A percentile compares a stretch with the other conserved stretches of the same genome.
Conservation (phyloP, 1,140 invertebrate genomes). For the Zaprionus nigranus region DNA sequence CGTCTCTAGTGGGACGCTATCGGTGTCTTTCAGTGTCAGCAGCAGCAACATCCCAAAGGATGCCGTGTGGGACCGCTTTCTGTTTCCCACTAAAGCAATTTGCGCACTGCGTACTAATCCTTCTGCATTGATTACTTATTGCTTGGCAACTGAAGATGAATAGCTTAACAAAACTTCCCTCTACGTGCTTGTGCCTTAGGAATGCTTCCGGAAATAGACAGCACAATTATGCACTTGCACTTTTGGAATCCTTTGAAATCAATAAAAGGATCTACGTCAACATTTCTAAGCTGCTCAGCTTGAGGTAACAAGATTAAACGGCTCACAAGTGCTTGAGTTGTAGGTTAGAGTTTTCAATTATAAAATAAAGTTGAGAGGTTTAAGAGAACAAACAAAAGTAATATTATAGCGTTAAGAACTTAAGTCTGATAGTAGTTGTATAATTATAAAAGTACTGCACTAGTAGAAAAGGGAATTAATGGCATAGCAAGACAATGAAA, state of each 20-base stretch:
- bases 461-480: no score
- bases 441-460: no score
- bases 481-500: no score
- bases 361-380: no score
- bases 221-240: neutral
- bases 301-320: no score
- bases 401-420: no score
- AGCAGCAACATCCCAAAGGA: neutral
- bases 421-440: no score
- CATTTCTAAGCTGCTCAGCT: no score
- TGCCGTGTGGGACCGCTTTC: neutral
- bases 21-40: neutral
- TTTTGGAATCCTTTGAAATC: neutral
- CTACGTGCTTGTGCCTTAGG: neutral
- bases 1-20: neutral
- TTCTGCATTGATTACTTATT: constrained; percentile 10
- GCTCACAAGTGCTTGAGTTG: neutral
- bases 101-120: neutral
- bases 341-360: no score
- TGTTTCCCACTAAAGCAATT: neutral
- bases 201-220: neutral
- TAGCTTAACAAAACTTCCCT: neutral
- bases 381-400: no score
- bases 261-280: no score
- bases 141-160: neutral